These are phyloP conservation scores for Pheosia gnoma DNA, from an alignment of 2,888 invertebrate species.

Conservation along the genomic window DNA sequence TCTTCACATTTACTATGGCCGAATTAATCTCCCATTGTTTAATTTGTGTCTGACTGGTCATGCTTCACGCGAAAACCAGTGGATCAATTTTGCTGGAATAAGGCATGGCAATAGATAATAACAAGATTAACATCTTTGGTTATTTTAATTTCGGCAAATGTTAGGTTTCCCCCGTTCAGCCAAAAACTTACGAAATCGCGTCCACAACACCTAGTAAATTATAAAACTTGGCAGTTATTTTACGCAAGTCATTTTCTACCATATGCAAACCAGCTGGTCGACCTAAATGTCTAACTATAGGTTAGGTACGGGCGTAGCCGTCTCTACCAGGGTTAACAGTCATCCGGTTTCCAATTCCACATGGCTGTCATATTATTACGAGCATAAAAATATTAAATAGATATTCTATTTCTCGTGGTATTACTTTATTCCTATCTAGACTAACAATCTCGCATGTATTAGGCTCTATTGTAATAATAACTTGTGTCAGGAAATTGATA, in stretches of 20 bases:
- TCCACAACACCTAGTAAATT: too few species aligned
- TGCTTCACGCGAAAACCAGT: too few species aligned
- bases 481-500: neutral
- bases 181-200: too few species aligned
- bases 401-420: neutral
- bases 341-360: neutral
- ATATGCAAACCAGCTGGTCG: constrained; percentile 60
- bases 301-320: neutral
- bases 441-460: neutral
- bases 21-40: too few species aligned
- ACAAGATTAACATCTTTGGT: too few species aligned
- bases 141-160: too few species aligned
- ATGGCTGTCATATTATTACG: neutral
- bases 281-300: constrained; percentile 52
- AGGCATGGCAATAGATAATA: too few species aligned
- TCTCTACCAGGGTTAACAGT: neutral
- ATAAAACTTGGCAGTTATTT: constrained; percentile 30
- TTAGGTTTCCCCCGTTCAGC: too few species aligned
- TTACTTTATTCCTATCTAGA: neutral
- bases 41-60: too few species aligned
- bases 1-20: too few species aligned
- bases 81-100: too few species aligned
- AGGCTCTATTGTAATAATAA: neutral
- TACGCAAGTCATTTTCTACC: constrained; percentile 47
- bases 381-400: neutral